Evolutionary conservation across 2,888 invertebrate genomes (phyloP), one percentile per base, ranked within the genome.

Genomic region (Acleris laterana): DNA sequence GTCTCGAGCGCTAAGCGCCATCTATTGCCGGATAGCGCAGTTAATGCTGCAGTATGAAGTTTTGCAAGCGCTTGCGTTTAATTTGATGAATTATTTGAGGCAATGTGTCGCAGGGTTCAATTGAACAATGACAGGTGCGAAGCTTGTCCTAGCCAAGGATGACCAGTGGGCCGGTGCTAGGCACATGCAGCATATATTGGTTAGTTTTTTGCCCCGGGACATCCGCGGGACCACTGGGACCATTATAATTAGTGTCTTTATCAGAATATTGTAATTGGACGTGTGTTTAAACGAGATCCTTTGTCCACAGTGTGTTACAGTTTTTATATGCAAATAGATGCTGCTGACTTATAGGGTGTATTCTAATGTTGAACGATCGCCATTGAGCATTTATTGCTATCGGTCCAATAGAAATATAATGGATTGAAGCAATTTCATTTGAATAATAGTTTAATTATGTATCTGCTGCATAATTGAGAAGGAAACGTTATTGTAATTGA

Each of bases 81-180:
- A 61, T 84, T 86, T 87, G 77, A 85, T 76, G 78, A 75, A 86
- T 85, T 84, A 86, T 89, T 86, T 87, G 83, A 86, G 85, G 82
- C 85, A 84, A 87, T 85, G 85, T 88, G 87, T 90, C 86, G 85
- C 85, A 76, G 80, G 83, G 85, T 85, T 88, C 85, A 87, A 89
- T 87, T 86, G 82, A 84, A 86, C 84, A 84, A 83, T 84, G 89
- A 87, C 90, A 90, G 90, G 91, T 92, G 91, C 81, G 75, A 62
- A 79, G 81, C 77, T 81, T 79, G 85, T 73, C 74, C 77, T 75
- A 75, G 74, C 84, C 90, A 92, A 92, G 92, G 90, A 90, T 88
- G 89, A 86, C 89, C 80, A 86, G 79, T 86, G 72, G 76, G 74
- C 87, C 82, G 88, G 88, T 89, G 88, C 77, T 80, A 75, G 80